A percentile compares a stretch with the other conserved stretches of the same genome.
These are phyloP conservation scores for Lota lota DNA, from an alignment of 2,113 vertebrate genomes.

Conservation along the genomic window DNA sequence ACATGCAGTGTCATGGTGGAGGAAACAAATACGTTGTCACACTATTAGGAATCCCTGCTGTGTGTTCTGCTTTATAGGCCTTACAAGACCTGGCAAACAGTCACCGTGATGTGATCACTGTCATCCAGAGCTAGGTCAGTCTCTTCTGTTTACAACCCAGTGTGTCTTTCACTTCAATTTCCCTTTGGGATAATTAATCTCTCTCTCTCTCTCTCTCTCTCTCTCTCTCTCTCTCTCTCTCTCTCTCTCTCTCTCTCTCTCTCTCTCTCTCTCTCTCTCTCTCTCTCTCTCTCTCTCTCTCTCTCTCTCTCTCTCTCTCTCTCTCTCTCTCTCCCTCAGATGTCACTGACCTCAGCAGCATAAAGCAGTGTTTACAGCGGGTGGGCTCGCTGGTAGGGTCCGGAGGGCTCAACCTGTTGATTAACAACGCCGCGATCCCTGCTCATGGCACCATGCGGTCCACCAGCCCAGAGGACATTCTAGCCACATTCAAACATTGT, in stretches of 20 bases:
- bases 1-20: too few species aligned
- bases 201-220: conserved; percentile 17
- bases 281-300: conserved; percentile 18
- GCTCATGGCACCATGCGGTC: conserved; percentile 38
- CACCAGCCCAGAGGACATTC: conserved; percentile 62
- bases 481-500: conserved; percentile 55
- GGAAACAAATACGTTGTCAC: too few species aligned
- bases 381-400: conserved; percentile 60
- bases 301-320: conserved; percentile 19
- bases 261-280: conserved; percentile 16
- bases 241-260: conserved; percentile 16
- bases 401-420: conserved; percentile 71
- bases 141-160: conserved; percentile 7
- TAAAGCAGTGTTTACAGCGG: conserved; percentile 63
- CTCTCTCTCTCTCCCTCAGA: conserved; percentile 41
- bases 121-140: conserved; percentile 45
- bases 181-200: too few species aligned
- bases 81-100: conserved; percentile 43
- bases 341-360: conserved; percentile 56
- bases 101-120: conserved; percentile 34
- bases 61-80: conserved; percentile 29
- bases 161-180: background rate
- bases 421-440: conserved; percentile 71
- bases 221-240: conserved; percentile 17
- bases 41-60: too few species aligned